These are phyloP conservation scores for Drosophila recens DNA, from an alignment of 2,888 invertebrate species.

Conservation along the genomic window DNA sequence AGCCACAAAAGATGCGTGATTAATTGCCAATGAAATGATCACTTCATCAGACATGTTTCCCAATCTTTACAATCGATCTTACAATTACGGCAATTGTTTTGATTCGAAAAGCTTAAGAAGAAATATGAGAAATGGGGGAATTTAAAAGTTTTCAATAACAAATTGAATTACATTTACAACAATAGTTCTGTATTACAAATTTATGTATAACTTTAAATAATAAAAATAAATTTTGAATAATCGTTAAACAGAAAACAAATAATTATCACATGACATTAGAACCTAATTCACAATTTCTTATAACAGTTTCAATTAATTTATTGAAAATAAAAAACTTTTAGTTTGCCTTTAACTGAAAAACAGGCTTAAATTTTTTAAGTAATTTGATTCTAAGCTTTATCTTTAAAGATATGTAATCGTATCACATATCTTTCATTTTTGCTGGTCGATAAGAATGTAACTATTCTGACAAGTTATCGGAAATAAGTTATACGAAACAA, in stretches of 20 bases:
- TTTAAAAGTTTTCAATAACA: background rate
- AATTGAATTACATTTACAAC: background rate
- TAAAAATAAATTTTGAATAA: no score
- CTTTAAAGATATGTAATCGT: no score
- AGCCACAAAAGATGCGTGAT: conserved; percentile 9
- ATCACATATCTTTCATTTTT: background rate
- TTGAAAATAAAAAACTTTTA: no score
- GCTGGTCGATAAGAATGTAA: background rate
- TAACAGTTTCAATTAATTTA: no score
- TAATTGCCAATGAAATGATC: conserved; percentile 13
- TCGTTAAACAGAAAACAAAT: no score
- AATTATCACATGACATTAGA: no score
- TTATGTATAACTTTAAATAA: no score
- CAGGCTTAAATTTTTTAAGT: no score
- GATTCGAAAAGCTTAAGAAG: background rate
- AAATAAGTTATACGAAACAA: no score
- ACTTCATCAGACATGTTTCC: conserved; percentile 9
- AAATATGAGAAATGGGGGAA: background rate
- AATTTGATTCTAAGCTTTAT: no score
- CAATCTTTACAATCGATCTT: conserved; percentile 1
- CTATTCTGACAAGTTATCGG: background rate
- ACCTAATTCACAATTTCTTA: no score
- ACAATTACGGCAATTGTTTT: conserved; percentile 1
- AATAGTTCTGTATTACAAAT: background rate
- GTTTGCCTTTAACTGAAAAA: no score